A percentile compares a stretch with the other conserved stretches of the same genome.
phyloP scores from a whole-genome alignment of 2,113 vertebrate species.

The Synodontis membranacea region DNA sequence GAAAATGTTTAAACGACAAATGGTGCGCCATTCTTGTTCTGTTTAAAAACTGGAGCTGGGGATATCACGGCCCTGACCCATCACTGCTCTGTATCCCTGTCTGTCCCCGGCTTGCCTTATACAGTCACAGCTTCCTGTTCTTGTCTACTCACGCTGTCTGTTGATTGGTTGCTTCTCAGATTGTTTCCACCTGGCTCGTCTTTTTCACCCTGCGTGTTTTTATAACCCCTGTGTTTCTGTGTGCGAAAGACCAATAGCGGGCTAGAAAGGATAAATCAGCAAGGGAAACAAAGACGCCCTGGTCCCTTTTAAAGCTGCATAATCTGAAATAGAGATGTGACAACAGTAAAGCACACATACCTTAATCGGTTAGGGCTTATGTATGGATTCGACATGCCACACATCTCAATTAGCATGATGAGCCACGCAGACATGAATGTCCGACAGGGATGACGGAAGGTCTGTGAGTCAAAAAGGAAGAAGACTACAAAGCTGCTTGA shows the following conservation, averaged over 20 bases:
- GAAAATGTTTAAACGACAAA: neutral
- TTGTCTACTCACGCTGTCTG: neutral
- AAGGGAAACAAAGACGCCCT: neutral
- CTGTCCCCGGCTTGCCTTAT: neutral
- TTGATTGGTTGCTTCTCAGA: neutral
- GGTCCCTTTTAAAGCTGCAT: constrained; percentile 1
- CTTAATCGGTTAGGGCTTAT: constrained; percentile 20
- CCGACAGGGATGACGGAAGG: constrained; percentile 15
- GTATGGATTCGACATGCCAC: constrained; percentile 20
- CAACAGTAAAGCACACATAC: constrained; percentile 1
- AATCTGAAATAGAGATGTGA: constrained; percentile 1
- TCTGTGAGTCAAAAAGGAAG: constrained; percentile 5
- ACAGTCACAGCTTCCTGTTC: neutral
- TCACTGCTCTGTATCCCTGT: neutral
- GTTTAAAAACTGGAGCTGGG: neutral
- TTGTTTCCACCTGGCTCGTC: neutral
- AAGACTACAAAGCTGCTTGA: neutral
- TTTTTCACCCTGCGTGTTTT: neutral
- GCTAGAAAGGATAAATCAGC: constrained; percentile 4
- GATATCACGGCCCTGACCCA: neutral
- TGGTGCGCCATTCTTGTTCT: neutral
- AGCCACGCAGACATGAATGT: constrained; percentile 11
- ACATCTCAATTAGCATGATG: constrained; percentile 13
- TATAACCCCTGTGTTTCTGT: neutral
- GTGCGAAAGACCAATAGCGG: neutral